Conservation (phyloP, 2,888 invertebrate species). For the Lasioglossum oenotherae region DNA sequence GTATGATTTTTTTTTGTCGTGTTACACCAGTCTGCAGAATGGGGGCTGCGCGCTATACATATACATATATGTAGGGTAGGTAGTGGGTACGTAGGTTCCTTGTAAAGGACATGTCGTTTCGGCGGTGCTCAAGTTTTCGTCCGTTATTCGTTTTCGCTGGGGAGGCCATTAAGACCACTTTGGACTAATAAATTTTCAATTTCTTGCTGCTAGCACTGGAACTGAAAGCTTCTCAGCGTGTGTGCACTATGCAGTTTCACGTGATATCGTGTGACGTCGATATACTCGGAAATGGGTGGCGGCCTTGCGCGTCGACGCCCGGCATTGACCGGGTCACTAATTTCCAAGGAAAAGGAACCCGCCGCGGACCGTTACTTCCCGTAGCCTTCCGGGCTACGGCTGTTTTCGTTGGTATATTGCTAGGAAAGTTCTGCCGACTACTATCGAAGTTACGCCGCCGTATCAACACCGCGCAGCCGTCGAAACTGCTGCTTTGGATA, state of each 20-base stretch:
- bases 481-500: background rate
- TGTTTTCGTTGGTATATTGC: constrained; percentile 37
- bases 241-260: constrained; percentile 13
- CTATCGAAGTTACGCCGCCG: background rate
- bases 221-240: background rate
- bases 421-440: constrained; percentile 68
- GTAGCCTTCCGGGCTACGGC: constrained; percentile 44
- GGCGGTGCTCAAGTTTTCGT: background rate
- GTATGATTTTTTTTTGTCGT: background rate
- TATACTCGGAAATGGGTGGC: background rate
- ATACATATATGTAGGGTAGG: background rate
- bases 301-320: constrained; percentile 21
- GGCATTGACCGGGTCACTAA: constrained; percentile 17
- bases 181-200: constrained; percentile 19
- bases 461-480: background rate
- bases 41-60: background rate
- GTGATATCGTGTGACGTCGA: background rate
- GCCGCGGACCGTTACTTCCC: constrained; percentile 16
- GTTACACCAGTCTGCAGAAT: background rate
- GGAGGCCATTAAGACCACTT: background rate
- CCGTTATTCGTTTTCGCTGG: constrained; percentile 7
- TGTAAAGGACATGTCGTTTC: background rate
- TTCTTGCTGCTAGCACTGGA: background rate
- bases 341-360: constrained; percentile 29
- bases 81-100: background rate